A percentile compares a stretch with the other conserved stretches of the same genome.
Conservation (phyloP, 2,888 invertebrate genomes). For the Ryuthela nishihirai region DNA sequence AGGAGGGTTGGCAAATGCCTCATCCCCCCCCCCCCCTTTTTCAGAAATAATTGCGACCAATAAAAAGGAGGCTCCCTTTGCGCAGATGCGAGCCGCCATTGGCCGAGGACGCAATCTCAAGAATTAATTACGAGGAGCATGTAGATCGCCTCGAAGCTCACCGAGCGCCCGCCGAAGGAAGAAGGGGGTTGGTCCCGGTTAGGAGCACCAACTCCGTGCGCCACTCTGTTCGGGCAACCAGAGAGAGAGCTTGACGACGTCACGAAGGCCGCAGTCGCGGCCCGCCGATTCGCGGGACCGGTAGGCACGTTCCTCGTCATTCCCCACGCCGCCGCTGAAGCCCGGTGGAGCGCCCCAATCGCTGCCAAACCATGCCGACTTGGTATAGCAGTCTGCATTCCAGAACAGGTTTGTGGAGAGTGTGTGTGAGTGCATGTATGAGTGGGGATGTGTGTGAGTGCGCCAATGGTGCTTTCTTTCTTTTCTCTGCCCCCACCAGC, state of each 20-base stretch:
- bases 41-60: slow-evolving; percentile 34
- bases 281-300: slow-evolving; percentile 2
- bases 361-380: slow-evolving; percentile 23
- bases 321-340: no score
- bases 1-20: slow-evolving; percentile 3
- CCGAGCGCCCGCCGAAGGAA: not conserved
- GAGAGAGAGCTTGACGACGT: not conserved
- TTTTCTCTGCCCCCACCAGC: no score
- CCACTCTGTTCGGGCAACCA: not conserved
- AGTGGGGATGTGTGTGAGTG: no score
- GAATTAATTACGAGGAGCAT: slow-evolving; percentile 35
- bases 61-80: slow-evolving; percentile 31
- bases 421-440: no score
- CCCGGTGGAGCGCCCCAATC: no score
- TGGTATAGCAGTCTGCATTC: slow-evolving; percentile 20
- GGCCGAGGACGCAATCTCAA: slow-evolving; percentile 27
- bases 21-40: not conserved
- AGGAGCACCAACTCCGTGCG: no score
- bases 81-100: slow-evolving; percentile 32
- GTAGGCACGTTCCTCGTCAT: not conserved
- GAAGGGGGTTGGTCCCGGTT: no score
- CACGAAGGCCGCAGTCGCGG: slow-evolving; percentile 1
- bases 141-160: slow-evolving; percentile 12
- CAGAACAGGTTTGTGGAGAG: slow-evolving; percentile 34
- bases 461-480: no score